These are phyloP conservation scores for Hoplostethus atlanticus DNA, from an alignment of 2,797 vertebrate genomes.

Conservation along the genomic window DNA sequence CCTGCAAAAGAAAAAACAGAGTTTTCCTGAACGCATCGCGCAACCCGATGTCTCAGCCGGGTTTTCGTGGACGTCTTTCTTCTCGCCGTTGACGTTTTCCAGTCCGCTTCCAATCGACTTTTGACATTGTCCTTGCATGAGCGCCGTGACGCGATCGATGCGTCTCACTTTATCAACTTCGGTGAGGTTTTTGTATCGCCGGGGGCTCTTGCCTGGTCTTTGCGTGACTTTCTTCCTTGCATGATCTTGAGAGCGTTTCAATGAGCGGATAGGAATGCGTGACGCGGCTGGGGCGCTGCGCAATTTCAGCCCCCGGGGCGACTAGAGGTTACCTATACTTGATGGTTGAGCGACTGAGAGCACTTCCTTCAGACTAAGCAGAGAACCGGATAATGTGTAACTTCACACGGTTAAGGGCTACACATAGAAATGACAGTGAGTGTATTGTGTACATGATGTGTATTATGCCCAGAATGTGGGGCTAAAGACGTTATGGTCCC, in stretches of 20 bases:
- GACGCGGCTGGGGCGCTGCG: constrained; percentile 42
- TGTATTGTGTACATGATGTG: too few relatives aligned
- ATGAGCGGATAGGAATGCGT: constrained; percentile 62
- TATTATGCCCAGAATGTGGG: too few relatives aligned
- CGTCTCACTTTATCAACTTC: constrained; percentile 19
- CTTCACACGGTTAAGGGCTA: too few relatives aligned
- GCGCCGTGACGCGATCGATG: constrained; percentile 8
- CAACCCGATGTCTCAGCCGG: too few relatives aligned
- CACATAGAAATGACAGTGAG: too few relatives aligned
- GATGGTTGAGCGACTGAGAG: constrained; percentile 33
- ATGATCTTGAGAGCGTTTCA: constrained; percentile 37
- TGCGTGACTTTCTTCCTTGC: constrained; percentile 31
- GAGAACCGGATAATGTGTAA: too few relatives aligned
- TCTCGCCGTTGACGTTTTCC: not conserved
- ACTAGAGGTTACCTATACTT: constrained; percentile 16
- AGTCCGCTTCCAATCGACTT: too few relatives aligned
- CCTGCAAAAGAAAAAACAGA: too few relatives aligned
- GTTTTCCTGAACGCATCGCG: too few relatives aligned
- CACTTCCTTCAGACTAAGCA: constrained; percentile 4
- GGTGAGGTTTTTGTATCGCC: not conserved
- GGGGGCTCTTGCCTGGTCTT: too few relatives aligned
- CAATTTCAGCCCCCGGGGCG: constrained; percentile 16
- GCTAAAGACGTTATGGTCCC: too few relatives aligned
- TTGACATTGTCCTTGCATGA: not conserved
- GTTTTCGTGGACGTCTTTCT: not conserved